Evolutionary conservation across 2,113 vertebrate genomes (phyloP), one percentile per base, ranked within the genome.

Genomic region (Sardina pilchardus): DNA sequence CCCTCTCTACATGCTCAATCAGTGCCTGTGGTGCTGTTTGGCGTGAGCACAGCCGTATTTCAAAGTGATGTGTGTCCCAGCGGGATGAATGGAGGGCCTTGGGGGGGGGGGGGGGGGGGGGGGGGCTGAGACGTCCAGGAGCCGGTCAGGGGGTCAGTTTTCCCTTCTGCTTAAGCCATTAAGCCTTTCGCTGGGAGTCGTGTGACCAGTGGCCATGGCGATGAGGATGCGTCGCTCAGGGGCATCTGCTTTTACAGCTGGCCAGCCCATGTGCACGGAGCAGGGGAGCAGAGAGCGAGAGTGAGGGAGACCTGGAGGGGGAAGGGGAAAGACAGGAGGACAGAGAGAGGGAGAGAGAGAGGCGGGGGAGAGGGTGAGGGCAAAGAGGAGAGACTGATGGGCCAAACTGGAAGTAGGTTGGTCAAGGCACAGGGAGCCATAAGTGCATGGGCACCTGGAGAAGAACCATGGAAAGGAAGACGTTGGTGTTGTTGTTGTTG

Each of bases 161-260:
- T 39, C n/a, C n/a, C 50, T 87, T 71, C 63, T 71, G 63, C 85
- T 50, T 81, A 82, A 83, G 86, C 88, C 82, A 67, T 90, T 86
- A 87, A 90, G 47, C 81, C 53, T 2, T 86, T 81, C 87, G 87
- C 82, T 78, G 39, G 90, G 86, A 85, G 86, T 87, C 39, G 63
- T 26, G 63, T 71, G 63, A 71, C 63, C 26, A 3, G 26, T n/a
- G 17, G 53, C 3, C 53, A 59, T 19, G 39, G 39, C 4, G n/a
- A 6, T 50, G 53, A 59, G 24, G 53, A 59, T 59, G 53, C 21
- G 24, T 71, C 63, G 30, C 26, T 10, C 63, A 34, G 63, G 63
- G 26, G 30, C 63, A 71, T 71, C 63, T 14, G 63, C 63, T 12
- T 42, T 30, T 71, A 71, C 63, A 1, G 63, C 63, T 71, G 10